Percentiles rank a stretch among this genome's conserved stretches.
phyloP scores from a whole-genome alignment of 2,113 vertebrate species.

The Elanus axillaris region DNA sequence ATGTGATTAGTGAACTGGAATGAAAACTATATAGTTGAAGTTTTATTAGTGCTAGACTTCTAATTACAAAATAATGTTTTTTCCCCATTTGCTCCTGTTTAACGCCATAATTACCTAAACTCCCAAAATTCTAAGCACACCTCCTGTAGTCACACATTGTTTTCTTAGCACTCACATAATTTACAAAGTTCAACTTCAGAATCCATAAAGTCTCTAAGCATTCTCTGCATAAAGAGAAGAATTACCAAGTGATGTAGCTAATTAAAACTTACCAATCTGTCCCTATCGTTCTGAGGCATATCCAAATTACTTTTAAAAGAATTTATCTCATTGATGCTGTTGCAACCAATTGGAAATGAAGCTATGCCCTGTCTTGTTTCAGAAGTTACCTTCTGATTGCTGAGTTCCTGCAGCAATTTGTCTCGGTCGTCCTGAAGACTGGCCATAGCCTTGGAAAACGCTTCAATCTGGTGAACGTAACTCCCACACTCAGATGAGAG shows the following conservation, averaged over 20 bases:
- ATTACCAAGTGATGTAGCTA: not conserved
- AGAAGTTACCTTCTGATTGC: conserved; percentile 63
- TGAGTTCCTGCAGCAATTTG: conserved; percentile 77
- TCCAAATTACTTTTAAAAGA: conserved; percentile 40
- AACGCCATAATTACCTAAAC: not conserved
- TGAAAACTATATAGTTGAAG: not conserved
- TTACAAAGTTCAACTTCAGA: not conserved
- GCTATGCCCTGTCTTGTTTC: conserved; percentile 64
- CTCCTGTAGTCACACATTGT: not conserved
- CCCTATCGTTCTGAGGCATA: conserved; percentile 45
- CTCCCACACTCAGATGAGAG: conserved; percentile 64
- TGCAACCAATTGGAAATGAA: conserved; percentile 14
- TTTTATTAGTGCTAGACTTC: not conserved
- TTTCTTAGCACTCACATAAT: not conserved
- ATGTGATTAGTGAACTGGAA: not conserved
- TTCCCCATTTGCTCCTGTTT: not conserved
- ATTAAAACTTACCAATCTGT: conserved; percentile 68
- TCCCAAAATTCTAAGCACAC: not conserved
- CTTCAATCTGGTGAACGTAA: conserved; percentile 74
- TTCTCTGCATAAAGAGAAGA: not conserved
- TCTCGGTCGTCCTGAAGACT: conserved; percentile 87
- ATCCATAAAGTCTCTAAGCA: not conserved
- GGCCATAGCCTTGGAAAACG: conserved; percentile 86
- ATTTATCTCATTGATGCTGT: conserved; percentile 38
- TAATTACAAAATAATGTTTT: not conserved